These are phyloP conservation scores for Xylota sylvarum DNA, from an alignment of 2,888 invertebrate genomes.

Conservation along the genomic window DNA sequence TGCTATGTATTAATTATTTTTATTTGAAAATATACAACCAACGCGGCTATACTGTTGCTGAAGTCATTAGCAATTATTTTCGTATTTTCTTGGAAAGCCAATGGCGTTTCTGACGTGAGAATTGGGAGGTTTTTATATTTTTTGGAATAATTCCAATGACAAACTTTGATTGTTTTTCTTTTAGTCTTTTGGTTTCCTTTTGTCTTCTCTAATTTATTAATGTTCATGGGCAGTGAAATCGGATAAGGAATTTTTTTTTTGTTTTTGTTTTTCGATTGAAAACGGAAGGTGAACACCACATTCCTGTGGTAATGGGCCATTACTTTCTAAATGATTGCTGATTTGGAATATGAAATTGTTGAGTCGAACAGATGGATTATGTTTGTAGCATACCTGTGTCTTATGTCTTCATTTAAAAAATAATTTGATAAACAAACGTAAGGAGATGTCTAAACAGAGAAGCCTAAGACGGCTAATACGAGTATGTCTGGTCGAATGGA, in stretches of 20 bases:
- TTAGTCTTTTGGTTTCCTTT: constrained; percentile 65
- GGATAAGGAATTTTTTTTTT: constrained; percentile 17
- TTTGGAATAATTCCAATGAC: constrained; percentile 74
- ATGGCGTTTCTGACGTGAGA: constrained; percentile 68
- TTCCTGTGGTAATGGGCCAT: background rate
- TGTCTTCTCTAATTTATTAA: constrained; percentile 38
- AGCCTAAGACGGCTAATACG: background rate
- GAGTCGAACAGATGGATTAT: constrained; percentile 20
- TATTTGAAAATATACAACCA: constrained; percentile 17
- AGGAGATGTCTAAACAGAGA: background rate
- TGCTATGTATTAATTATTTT: constrained; percentile 32
- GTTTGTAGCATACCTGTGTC: background rate
- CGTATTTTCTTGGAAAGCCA: constrained; percentile 37
- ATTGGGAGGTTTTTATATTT: constrained; percentile 31
- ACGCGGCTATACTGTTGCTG: constrained; percentile 16
- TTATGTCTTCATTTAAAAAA: constrained; percentile 1
- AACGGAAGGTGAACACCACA: constrained; percentile 2
- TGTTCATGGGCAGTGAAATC: constrained; percentile 47
- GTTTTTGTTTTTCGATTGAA: background rate
- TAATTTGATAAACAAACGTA: background rate
- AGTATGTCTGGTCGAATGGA: background rate
- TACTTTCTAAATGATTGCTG: background rate
- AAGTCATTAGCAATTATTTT: constrained; percentile 61
- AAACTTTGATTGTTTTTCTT: constrained; percentile 66
- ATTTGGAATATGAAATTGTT: background rate